Percentiles rank a stretch among this genome's conserved stretches.
Conservation (phyloP, 2,797 vertebrate genomes). For the Phoxinus dragarum region DNA sequence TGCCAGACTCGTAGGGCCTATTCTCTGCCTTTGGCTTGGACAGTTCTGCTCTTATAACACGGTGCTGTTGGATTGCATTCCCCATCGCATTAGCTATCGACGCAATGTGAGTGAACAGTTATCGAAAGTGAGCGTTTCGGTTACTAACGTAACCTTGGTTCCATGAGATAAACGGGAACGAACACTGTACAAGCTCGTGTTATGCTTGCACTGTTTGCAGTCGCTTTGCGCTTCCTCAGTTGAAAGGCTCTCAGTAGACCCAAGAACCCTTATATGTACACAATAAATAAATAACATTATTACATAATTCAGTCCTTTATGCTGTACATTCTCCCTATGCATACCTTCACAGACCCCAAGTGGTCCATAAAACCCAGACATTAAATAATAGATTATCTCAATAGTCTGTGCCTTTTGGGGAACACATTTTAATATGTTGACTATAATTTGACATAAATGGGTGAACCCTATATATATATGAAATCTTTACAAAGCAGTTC, state of each 20-base stretch:
- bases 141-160: neutral
- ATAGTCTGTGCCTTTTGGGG: conserved; percentile 60
- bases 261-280: neutral
- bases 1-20: neutral
- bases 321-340: neutral
- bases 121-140: neutral
- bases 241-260: neutral
- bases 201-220: neutral
- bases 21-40: neutral
- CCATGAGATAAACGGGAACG: neutral
- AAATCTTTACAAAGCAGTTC: neutral
- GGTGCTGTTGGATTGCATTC: neutral
- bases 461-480: neutral
- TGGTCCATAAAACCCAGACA: conserved; percentile 54
- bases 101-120: neutral
- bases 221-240: neutral
- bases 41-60: neutral
- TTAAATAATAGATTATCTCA: conserved; percentile 61
- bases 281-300: neutral
- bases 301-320: neutral
- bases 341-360: conserved; percentile 1
- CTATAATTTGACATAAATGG: neutral
- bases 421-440: neutral
- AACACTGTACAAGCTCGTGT: neutral
- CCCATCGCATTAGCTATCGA: neutral